Evolutionary conservation across 2,888 invertebrate species (phyloP).

Genomic region (Lysandra bellargus): DNA sequence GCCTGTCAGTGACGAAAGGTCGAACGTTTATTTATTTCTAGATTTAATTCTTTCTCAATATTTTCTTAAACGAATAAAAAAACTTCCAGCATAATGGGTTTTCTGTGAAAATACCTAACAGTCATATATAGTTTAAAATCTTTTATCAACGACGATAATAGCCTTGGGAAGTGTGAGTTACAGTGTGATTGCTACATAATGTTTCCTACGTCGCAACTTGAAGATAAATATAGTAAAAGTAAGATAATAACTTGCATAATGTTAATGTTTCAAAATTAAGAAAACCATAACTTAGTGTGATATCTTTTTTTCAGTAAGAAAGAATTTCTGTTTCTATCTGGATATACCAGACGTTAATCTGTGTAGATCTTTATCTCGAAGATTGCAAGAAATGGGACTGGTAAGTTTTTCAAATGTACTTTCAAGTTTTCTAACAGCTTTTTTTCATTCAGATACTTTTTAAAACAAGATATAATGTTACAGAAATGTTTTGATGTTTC

Average conservation of each 20-base stretch:
- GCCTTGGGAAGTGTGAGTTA: conserved; percentile 26
- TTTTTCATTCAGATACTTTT: conserved; percentile 29
- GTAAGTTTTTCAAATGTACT: conserved; percentile 74
- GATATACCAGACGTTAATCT: conserved; percentile 86
- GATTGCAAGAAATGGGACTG: conserved; percentile 86
- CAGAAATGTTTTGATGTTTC: conserved; percentile 33
- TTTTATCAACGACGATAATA: conserved; percentile 9
- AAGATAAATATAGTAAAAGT: conserved; percentile 75
- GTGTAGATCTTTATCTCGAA: conserved; percentile 83
- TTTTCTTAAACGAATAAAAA: not conserved
- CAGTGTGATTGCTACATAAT: conserved; percentile 49
- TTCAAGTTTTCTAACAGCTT: conserved; percentile 30
- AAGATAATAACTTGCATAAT: conserved; percentile 44
- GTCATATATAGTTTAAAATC: not conserved
- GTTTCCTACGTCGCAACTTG: conserved; percentile 72
- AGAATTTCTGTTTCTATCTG: conserved; percentile 87
- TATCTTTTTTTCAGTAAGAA: conserved; percentile 68
- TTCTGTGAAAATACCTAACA: not conserved
- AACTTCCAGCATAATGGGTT: not conserved
- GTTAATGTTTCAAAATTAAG: not conserved
- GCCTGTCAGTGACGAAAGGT: conserved; percentile 61
- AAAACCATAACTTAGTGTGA: not conserved
- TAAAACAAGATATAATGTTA: conserved; percentile 37
- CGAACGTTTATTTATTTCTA: conserved; percentile 44
- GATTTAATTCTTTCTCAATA: conserved; percentile 11